A percentile compares a stretch with the other conserved stretches of the same genome.
Conservation (phyloP, 1,140 invertebrate species). For the Theocolax elegans region DNA sequence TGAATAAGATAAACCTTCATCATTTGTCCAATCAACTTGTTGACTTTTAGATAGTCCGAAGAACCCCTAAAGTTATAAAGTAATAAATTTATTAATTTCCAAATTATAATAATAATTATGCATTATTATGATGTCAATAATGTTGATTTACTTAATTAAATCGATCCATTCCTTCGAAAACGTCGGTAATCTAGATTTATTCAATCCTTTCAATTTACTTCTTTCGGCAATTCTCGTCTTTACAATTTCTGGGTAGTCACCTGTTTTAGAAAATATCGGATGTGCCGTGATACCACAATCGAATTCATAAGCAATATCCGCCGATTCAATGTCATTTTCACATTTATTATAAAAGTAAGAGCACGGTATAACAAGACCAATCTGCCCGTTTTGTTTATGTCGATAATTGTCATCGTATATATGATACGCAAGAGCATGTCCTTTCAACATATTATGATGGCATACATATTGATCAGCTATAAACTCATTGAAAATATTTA, state of each 20-base stretch:
- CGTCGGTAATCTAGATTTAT: constrained; percentile 66
- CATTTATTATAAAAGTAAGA: constrained; percentile 41
- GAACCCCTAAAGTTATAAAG: too few species aligned
- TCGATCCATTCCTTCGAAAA: constrained; percentile 67
- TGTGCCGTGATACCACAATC: constrained; percentile 73
- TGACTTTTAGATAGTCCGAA: too few species aligned
- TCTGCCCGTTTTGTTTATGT: constrained; percentile 68
- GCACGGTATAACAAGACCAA: constrained; percentile 48
- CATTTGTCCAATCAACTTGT: constrained; percentile 16
- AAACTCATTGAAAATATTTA: too few species aligned
- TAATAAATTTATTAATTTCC: background rate
- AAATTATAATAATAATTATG: background rate
- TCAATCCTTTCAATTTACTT: constrained; percentile 67
- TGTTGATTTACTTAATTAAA: constrained; percentile 58
- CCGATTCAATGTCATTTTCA: constrained; percentile 39
- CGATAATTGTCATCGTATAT: too few species aligned
- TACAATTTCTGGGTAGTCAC: constrained; percentile 73
- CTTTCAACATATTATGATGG: too few species aligned
- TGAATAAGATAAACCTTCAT: too few species aligned
- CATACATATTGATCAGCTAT: too few species aligned
- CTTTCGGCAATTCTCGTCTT: constrained; percentile 66
- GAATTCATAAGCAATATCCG: constrained; percentile 57
- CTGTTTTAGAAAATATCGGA: constrained; percentile 70
- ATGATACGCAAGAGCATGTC: background rate
- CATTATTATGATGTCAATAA: too few species aligned